A percentile compares a stretch with the other conserved stretches of the same genome.
Conservation (phyloP, 1,140 invertebrate species). For the Brachionus paranguensis region DNA sequence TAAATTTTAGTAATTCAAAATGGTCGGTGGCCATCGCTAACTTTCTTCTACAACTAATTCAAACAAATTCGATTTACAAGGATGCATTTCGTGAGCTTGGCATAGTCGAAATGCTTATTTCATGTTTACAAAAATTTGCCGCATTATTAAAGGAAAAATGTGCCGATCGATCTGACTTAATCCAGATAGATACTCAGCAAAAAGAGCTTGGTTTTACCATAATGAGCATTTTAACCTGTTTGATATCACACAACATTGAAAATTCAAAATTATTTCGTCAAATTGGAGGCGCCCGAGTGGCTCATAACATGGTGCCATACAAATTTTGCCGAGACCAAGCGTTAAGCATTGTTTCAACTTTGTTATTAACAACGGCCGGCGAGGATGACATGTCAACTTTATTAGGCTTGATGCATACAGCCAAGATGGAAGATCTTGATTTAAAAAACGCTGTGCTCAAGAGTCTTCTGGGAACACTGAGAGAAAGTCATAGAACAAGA, state of each 20-base stretch:
- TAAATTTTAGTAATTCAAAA: slow-evolving; percentile 47
- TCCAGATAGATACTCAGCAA: slow-evolving; percentile 55
- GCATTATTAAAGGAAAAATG: slow-evolving; percentile 69
- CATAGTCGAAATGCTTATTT: slow-evolving; percentile 89
- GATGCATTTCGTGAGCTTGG: slow-evolving; percentile 97
- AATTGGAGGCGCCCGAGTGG: slow-evolving; percentile 80
- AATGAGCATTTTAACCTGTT: slow-evolving; percentile 75
- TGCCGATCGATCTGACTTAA: slow-evolving; percentile 42
- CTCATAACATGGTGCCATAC: slow-evolving; percentile 79
- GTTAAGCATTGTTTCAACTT: slow-evolving; percentile 69
- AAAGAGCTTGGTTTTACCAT: slow-evolving; percentile 69
- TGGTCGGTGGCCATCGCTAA: slow-evolving; percentile 82
- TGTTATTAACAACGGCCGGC: slow-evolving; percentile 79
- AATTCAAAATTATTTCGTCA: slow-evolving; percentile 84
- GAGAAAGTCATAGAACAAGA: slow-evolving; percentile 87
- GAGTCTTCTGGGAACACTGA: slow-evolving; percentile 74
- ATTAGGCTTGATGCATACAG: slow-evolving; percentile 80
- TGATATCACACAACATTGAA: slow-evolving; percentile 70
- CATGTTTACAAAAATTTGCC: slow-evolving; percentile 79
- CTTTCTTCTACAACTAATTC: slow-evolving; percentile 77
- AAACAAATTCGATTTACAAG: slow-evolving; percentile 81
- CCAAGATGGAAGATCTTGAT: slow-evolving; percentile 68
- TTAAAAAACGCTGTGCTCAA: slow-evolving; percentile 86
- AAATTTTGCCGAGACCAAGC: slow-evolving; percentile 73
- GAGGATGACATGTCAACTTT: slow-evolving; percentile 91